These are phyloP conservation scores for Callospermophilus lateralis DNA, from an alignment of 2,113 vertebrate species.

Conservation along the genomic window DNA sequence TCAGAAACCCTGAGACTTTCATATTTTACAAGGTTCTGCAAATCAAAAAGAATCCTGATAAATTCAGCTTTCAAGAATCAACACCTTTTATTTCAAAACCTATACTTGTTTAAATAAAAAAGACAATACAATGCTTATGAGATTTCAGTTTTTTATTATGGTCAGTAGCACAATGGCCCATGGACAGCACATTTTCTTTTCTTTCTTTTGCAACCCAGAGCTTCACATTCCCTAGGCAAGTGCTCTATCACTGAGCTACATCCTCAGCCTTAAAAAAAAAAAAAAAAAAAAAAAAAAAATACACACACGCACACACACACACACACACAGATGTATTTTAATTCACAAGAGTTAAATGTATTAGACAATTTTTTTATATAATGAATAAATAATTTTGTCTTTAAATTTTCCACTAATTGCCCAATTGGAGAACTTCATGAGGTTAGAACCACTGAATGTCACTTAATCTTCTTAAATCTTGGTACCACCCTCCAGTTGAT, in stretches of 20 bases:
- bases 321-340: too few species aligned
- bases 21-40: neutral
- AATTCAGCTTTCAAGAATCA: neutral
- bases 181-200: neutral
- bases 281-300: too few species aligned
- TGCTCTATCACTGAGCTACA: neutral
- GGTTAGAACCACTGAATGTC: neutral
- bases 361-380: neutral
- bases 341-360: neutral
- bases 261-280: neutral
- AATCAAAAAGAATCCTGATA: neutral
- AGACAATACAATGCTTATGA: neutral
- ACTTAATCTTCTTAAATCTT: neutral
- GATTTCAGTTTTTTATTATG: neutral
- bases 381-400: neutral
- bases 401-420: neutral
- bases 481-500: neutral
- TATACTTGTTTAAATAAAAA: neutral
- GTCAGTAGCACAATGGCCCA: neutral
- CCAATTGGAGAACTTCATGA: neutral
- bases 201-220: neutral
- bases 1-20: slow-evolving; percentile 39
- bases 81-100: neutral
- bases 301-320: too few species aligned
- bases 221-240: neutral